These are phyloP conservation scores for Caenorhabditis sp. DNA, from an alignment of 2,888 invertebrate species.

Conservation along the genomic window DNA sequence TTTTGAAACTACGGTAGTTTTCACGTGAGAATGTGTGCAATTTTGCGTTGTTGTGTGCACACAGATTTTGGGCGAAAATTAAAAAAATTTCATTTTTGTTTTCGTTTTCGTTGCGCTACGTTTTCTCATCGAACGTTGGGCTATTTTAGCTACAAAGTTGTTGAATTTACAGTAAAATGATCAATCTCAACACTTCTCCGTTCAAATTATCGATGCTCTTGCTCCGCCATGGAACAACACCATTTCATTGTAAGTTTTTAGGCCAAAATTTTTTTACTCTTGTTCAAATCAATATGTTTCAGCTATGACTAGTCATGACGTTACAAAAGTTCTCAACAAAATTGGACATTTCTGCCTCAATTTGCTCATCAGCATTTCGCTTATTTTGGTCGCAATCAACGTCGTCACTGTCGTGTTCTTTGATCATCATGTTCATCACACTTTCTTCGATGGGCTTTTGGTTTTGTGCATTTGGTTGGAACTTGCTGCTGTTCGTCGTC, in stretches of 20 bases:
- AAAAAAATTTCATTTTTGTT: constrained; percentile 4
- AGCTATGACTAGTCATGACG: constrained; percentile 14
- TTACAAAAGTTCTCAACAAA: constrained; percentile 17
- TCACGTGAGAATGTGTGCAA: not conserved
- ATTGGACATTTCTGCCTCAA: constrained; percentile 29
- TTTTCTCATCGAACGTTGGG: not conserved
- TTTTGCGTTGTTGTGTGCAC: constrained; percentile 10
- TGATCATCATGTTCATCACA: not conserved
- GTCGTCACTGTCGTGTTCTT: not conserved
- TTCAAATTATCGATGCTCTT: constrained; percentile 12
- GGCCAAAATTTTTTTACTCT: no score
- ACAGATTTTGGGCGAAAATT: not conserved
- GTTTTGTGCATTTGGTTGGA: constrained; percentile 21
- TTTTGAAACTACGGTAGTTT: not conserved
- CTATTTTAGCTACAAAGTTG: not conserved
- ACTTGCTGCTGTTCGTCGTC: constrained; percentile 20
- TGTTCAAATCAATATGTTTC: not conserved
- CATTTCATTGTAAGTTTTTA: constrained; percentile 16
- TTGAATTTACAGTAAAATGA: constrained; percentile 13
- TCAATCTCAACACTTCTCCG: constrained; percentile 8
- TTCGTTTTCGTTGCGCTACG: not conserved
- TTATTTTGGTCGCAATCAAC: constrained; percentile 1
- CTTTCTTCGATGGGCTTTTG: constrained; percentile 4
- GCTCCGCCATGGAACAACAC: constrained; percentile 16
- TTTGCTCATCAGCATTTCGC: constrained; percentile 6